Conservation (phyloP, 2,113 vertebrate species). For the Okapia johnstoni region DNA sequence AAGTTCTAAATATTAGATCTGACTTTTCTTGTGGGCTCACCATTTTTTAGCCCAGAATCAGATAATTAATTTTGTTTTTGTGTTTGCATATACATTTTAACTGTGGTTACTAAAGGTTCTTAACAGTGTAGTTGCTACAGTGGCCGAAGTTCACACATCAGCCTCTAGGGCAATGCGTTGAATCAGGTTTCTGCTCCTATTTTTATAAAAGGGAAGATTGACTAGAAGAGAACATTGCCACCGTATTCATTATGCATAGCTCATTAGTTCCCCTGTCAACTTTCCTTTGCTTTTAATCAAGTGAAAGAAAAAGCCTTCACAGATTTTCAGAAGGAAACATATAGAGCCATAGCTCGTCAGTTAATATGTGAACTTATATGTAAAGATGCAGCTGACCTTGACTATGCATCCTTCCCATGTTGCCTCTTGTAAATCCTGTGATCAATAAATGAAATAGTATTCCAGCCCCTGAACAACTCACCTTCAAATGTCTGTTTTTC, state of each 20-base stretch:
- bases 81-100: conserved; percentile 29
- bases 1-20: neutral
- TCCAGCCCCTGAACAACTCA: conserved; percentile 23
- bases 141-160: conserved; percentile 13
- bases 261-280: conserved; percentile 58
- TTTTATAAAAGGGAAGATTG: conserved; percentile 35
- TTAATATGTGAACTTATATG: conserved; percentile 4
- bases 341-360: conserved; percentile 2
- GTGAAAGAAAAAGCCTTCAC: conserved; percentile 38
- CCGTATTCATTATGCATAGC: conserved; percentile 58
- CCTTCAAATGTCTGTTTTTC: conserved; percentile 15
- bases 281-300: conserved; percentile 66
- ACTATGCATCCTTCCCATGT: neutral
- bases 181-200: conserved; percentile 45
- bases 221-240: conserved; percentile 22
- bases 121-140: neutral
- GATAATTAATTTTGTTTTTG: conserved; percentile 31
- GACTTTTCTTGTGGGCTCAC: neutral
- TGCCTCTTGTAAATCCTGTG: conserved; percentile 13
- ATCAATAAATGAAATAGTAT: conserved; percentile 53
- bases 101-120: fast-evolving
- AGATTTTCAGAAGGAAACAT: conserved; percentile 36
- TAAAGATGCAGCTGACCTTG: conserved; percentile 37
- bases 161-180: neutral
- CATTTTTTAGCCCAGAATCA: conserved; percentile 4